These are phyloP conservation scores for Plumapathes pennacea DNA, from an alignment of 92 coral and sea anemone species.

Conservation along the genomic window DNA sequence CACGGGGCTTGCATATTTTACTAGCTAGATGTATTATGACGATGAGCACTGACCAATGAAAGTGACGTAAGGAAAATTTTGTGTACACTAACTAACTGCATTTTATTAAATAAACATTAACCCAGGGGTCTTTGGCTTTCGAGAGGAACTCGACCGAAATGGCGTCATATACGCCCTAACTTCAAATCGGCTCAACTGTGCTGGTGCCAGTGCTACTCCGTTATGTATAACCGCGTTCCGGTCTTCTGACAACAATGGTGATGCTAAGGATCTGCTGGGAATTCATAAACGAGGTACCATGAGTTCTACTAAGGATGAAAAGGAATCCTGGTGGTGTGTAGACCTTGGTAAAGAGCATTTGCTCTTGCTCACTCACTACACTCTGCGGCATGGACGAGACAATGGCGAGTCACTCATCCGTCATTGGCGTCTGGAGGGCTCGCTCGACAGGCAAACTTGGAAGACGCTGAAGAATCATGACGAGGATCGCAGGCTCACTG, in stretches of 20 bases:
- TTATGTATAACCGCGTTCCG: constrained; percentile 14
- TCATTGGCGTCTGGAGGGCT: constrained; percentile 67
- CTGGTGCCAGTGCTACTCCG: too few relatives aligned
- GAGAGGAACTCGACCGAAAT: too few relatives aligned
- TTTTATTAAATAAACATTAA: too few relatives aligned
- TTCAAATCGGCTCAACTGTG: too few relatives aligned
- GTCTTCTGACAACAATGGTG: constrained; percentile 58
- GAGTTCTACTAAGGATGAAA: constrained; percentile 59
- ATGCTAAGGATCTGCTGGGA: constrained; percentile 50
- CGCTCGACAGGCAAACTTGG: constrained; percentile 54
- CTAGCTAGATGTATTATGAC: too few relatives aligned
- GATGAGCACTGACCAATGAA: too few relatives aligned
- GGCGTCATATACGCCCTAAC: too few relatives aligned
- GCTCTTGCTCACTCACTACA: constrained; percentile 57
- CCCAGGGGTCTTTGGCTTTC: too few relatives aligned
- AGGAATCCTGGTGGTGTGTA: constrained; percentile 72
- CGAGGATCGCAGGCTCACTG: constrained; percentile 37
- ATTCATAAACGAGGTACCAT: constrained; percentile 30
- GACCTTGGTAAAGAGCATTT: constrained; percentile 53
- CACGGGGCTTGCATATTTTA: too few relatives aligned
- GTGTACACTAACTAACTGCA: too few relatives aligned
- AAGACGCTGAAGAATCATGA: constrained; percentile 35
- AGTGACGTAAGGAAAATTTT: too few relatives aligned
- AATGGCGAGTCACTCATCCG: constrained; percentile 57
- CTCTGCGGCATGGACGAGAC: constrained; percentile 69